These are phyloP conservation scores for Mayetiola destructor DNA, from an alignment of 2,888 invertebrate species.

Conservation along the genomic window DNA sequence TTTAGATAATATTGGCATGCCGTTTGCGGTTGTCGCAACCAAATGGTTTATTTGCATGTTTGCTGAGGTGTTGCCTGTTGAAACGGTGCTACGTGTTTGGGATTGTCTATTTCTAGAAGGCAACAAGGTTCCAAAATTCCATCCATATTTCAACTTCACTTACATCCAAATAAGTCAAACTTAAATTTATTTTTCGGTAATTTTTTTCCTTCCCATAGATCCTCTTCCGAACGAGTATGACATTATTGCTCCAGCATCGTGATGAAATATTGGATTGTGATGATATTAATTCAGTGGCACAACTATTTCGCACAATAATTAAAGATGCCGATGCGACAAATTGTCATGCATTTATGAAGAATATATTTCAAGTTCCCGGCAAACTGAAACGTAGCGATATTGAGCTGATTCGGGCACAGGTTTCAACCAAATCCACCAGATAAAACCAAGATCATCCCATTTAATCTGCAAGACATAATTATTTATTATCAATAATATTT, in stretches of 20 bases:
- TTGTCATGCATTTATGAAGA: constrained; percentile 82
- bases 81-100: constrained; percentile 90
- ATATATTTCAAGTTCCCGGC: constrained; percentile 69
- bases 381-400: constrained; percentile 41
- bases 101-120: constrained; percentile 92
- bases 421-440: not conserved
- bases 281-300: constrained; percentile 67
- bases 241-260: constrained; percentile 61
- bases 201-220: constrained; percentile 37
- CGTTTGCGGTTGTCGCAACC: constrained; percentile 81
- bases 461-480: too few species aligned
- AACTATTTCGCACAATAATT: constrained; percentile 68
- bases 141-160: not conserved
- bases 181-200: not conserved
- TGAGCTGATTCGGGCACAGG: constrained; percentile 26
- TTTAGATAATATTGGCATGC: constrained; percentile 63
- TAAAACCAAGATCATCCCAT: too few species aligned
- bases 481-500: too few species aligned
- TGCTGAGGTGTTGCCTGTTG: constrained; percentile 83
- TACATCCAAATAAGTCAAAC: not conserved
- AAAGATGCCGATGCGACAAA: constrained; percentile 62
- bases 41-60: constrained; percentile 94
- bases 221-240: constrained; percentile 74
- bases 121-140: constrained; percentile 51
- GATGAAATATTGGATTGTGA: constrained; percentile 57